Evolutionary conservation across 2,113 vertebrate species (phyloP), one percentile per base, ranked within the genome.

Genomic region (Hippocampus mohnikei): DNA sequence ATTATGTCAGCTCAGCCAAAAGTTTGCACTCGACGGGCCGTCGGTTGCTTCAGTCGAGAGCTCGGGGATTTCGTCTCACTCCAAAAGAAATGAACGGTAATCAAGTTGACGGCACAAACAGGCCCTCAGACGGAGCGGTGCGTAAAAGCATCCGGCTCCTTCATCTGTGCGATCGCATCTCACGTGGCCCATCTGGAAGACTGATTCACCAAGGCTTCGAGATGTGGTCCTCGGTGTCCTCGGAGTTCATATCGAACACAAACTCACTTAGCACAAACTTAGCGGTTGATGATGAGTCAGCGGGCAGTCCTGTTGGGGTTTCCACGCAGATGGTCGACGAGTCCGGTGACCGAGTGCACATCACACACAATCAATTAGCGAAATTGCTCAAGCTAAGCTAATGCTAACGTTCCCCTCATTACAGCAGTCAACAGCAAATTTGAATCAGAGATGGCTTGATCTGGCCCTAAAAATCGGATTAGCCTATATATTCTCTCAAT

Each of bases 51-150:
- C 29, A 53, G 55, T 61, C 0, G 12, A 64, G 41, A 66, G 53
- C 3, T 1, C 40, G 0, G 50, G 67, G 75, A 77, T 72, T 72
- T 78, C 42, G 69, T 71, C 63, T 74, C 53, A 12, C 70, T 81
- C 69, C 41, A 71, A 67, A 53, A 72, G 55, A 80, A 74, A 72
- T 79, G 5, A 72, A 67, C 76, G 62, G 70, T 71, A 67, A 82
- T 84, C 42, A 66, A 67, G 76, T 56, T 77, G 68, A 46, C 70
- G 69, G 76, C 71, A 79, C 48, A 81, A 83, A 81, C 77, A 86
- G 79, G 65, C 64, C 44, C 71, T 74, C 56, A 71, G 77, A 75
- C 76, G 63, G 56, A 80, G 70, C 62, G n/a, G n/a, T 46, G 75
- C 70, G 69, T 69, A 71, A 37, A 37, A 69, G 80, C 72, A 77